Conservation (phyloP, 2,113 vertebrate genomes). For the Vulpes vulpes region DNA sequence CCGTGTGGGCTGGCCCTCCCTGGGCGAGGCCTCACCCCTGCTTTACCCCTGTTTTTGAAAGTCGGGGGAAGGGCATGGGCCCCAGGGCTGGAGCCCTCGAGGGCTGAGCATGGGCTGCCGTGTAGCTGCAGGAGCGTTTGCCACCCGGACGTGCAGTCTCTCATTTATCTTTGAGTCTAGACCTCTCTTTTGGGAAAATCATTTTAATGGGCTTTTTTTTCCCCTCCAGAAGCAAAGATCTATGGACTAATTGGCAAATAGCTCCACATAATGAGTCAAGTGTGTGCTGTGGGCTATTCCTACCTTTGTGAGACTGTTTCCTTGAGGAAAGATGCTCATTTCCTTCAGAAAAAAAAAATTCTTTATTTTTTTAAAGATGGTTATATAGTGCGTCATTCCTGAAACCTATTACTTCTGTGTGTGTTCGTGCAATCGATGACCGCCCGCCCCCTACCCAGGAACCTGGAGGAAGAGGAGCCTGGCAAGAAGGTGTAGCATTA, state of each 20-base stretch:
- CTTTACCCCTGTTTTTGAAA: not conserved
- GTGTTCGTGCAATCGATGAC: too few relatives aligned
- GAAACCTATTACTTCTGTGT: not conserved
- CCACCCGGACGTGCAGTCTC: not conserved
- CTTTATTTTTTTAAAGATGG: not conserved
- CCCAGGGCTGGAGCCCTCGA: not conserved
- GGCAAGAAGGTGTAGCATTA: not conserved
- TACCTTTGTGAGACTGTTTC: not conserved
- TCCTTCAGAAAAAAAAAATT: not conserved
- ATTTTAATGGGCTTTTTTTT: not conserved
- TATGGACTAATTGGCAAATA: not conserved
- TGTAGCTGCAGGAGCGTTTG: not conserved
- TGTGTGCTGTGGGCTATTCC: not conserved
- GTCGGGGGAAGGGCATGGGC: not conserved
- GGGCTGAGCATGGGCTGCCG: accelerated
- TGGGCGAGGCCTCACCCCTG: not conserved
- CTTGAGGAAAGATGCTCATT: not conserved
- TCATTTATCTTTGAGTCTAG: not conserved
- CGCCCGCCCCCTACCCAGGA: not conserved
- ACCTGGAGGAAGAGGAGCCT: not conserved
- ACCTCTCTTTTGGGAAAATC: not conserved
- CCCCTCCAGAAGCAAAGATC: not conserved
- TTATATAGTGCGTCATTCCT: not conserved
- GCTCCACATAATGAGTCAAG: accelerated
- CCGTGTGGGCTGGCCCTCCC: accelerated